Evolutionary conservation across 1,140 invertebrate genomes (phyloP).

Genomic region (Drosophila mayri): DNA sequence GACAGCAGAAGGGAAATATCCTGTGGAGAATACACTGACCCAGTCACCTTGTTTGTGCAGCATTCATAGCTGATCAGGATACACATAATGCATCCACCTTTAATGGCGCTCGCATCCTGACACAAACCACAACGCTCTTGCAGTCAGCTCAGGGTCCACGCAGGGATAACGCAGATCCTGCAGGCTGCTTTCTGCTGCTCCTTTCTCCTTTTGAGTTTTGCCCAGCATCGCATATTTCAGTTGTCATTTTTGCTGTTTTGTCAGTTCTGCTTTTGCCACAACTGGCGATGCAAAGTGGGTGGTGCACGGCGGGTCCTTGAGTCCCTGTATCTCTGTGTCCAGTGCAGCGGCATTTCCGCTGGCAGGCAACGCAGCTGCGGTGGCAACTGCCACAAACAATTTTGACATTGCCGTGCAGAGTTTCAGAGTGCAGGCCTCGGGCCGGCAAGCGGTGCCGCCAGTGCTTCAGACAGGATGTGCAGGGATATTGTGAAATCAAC

Average conservation of each 20-base stretch:
- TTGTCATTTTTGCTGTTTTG: constrained; percentile 78
- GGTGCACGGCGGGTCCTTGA: constrained; percentile 1
- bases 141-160: constrained; percentile 33
- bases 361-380: constrained; percentile 68
- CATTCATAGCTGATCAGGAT: constrained; percentile 15
- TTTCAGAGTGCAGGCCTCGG: constrained; percentile 22
- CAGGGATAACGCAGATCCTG: constrained; percentile 26
- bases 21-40: background rate
- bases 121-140: constrained; percentile 64
- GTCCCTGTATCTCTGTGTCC: constrained; percentile 12
- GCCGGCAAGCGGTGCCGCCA: constrained; percentile 12
- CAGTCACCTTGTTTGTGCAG: constrained; percentile 12
- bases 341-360: constrained; percentile 66
- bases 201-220: constrained; percentile 11
- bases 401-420: constrained; percentile 70
- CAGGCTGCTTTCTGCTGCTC: background rate
- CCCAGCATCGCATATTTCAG: constrained; percentile 71
- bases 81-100: constrained; percentile 6
- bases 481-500: constrained; percentile 81
- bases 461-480: constrained; percentile 67
- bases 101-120: constrained; percentile 21
- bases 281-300: constrained; percentile 19
- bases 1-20: background rate
- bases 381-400: constrained; percentile 79
- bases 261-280: constrained; percentile 60